phyloP scores from a whole-genome alignment of 2,113 vertebrate genomes.

The Tachysurus fulvidraco region DNA sequence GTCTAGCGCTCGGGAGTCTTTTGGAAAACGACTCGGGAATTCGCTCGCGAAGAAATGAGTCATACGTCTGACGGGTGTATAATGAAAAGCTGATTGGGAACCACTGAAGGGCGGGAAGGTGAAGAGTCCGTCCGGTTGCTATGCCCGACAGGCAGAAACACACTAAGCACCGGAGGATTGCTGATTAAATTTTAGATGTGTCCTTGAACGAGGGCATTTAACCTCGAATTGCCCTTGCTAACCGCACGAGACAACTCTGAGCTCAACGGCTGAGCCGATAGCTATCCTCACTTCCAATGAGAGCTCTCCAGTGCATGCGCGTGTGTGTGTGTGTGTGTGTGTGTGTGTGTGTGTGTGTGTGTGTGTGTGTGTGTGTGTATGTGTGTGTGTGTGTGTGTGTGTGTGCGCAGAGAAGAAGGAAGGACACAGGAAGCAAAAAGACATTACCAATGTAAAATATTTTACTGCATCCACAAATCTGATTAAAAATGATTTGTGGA shows the following conservation, averaged over 20 bases:
- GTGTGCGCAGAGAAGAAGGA: not conserved
- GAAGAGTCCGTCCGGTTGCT: conserved; percentile 39
- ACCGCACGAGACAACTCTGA: conserved; percentile 47
- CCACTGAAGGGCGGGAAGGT: conserved; percentile 23
- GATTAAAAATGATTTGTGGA: conserved; percentile 31
- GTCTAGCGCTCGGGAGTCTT: not conserved
- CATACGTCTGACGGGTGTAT: conserved; percentile 18
- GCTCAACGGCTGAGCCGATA: conserved; percentile 32
- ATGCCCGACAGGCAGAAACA: conserved; percentile 45
- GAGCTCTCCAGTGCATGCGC: not conserved
- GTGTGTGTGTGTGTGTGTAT: conserved; percentile 10
- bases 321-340: conserved; percentile 9
- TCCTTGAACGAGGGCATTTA: conserved; percentile 52
- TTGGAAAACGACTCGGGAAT: not conserved
- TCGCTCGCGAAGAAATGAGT: conserved; percentile 8
- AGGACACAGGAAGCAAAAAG: not conserved
- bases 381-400: conserved; percentile 12
- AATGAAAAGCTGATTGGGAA: conserved; percentile 37
- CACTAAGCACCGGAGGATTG: conserved; percentile 46
- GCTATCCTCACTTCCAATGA: conserved; percentile 1
- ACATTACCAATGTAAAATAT: conserved; percentile 16
- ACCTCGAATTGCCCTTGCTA: conserved; percentile 53
- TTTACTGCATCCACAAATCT: conserved; percentile 22
- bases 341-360: conserved; percentile 22
- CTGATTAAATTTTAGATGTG: conserved; percentile 53